Percentiles rank a stretch among this genome's conserved stretches.
Conservation (phyloP, 2,113 vertebrate genomes). For the Ctenomys sociabilis region DNA sequence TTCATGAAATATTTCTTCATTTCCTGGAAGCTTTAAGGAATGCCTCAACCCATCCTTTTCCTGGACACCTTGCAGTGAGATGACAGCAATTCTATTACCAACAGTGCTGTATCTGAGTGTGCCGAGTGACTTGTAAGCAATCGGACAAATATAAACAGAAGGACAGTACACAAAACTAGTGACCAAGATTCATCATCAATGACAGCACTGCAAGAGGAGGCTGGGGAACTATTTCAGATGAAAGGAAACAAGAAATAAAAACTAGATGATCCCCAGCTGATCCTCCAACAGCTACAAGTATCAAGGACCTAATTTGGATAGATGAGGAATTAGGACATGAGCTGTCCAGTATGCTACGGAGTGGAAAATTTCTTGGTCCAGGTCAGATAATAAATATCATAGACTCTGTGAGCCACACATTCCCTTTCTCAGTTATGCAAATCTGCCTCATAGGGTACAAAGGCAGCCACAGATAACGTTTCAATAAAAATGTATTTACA, state of each 20-base stretch:
- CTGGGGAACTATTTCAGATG: not conserved
- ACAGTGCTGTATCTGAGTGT: not conserved
- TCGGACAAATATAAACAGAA: not conserved
- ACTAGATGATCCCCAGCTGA: not conserved
- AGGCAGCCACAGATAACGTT: not conserved
- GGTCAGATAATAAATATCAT: not conserved
- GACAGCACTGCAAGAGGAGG: not conserved
- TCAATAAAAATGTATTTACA: not conserved
- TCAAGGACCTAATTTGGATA: not conserved
- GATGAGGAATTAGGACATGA: not conserved
- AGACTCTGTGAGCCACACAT: not conserved
- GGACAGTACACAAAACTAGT: not conserved
- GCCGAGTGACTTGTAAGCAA: not conserved
- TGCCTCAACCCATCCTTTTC: not conserved
- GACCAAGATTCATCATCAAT: not conserved
- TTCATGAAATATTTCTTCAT: slow-evolving; percentile 54
- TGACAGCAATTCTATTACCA: not conserved
- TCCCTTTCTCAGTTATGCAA: not conserved
- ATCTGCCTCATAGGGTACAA: not conserved
- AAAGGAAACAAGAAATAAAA: not conserved
- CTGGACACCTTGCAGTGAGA: not conserved
- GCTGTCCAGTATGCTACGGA: not conserved
- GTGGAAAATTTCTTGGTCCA: not conserved
- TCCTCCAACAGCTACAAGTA: not conserved
- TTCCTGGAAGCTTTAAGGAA: not conserved